Percentiles rank a stretch among this genome's conserved stretches.
Evolutionary conservation across 2,113 vertebrate genomes (phyloP).

Genomic region (Ochotona curzoniae): DNA sequence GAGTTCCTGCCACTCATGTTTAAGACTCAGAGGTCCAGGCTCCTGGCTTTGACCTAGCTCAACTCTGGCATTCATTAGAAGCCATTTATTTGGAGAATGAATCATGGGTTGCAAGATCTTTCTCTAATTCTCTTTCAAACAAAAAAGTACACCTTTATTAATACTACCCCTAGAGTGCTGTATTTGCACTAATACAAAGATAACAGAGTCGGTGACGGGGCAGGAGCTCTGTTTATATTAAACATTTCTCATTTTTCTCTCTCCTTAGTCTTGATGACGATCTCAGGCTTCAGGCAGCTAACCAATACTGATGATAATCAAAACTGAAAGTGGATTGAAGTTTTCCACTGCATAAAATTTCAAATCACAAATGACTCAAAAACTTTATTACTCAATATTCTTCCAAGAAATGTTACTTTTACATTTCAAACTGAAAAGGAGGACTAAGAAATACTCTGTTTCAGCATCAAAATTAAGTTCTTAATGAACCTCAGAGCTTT

Average conservation of each 20-base stretch:
- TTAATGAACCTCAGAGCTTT: slow-evolving; percentile 6
- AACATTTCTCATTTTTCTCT: slow-evolving; percentile 49
- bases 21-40: no score
- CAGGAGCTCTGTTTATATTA: background rate
- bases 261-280: background rate
- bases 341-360: slow-evolving; percentile 31
- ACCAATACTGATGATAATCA: background rate
- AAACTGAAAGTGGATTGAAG: slow-evolving; percentile 47
- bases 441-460: slow-evolving; percentile 35
- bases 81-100: no score
- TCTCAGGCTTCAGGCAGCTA: background rate
- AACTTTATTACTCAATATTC: background rate
- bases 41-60: no score
- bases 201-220: background rate
- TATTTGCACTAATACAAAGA: background rate
- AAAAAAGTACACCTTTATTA: background rate
- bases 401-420: background rate
- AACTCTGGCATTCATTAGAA: no score
- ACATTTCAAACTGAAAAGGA: slow-evolving; percentile 35
- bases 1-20: no score
- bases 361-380: slow-evolving; percentile 29
- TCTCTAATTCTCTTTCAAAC: no score
- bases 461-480: background rate
- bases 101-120: no score
- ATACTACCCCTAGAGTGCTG: background rate